Base-by-base conservation (phyloP, 1,140 invertebrate species). In the Zaprionus africanus region DNA sequence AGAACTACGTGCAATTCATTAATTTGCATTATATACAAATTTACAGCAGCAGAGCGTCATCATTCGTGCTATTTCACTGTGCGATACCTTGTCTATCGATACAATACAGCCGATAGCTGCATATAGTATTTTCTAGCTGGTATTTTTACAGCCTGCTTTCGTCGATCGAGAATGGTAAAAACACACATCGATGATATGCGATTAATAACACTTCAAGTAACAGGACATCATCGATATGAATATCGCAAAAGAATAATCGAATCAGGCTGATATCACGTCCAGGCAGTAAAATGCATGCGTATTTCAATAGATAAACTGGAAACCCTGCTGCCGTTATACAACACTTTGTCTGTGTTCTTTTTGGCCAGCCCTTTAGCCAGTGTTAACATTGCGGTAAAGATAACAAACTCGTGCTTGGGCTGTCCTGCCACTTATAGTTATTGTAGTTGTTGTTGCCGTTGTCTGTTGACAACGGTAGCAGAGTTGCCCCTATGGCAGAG, bases 331-430 rank as follows among this genome's bases (percentile, higher is more conserved):
- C 22, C 28, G 17, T 15, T 51, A 24, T 62, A 26, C 59, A 62
- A 49, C 41, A 49, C 36, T 26, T 28, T 17, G 6, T 46, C 1
- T 22, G 6, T 17, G 17, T 5, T 19, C 17, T 17, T 49, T 49
- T 49, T 6, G 12, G 0, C 24, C 9, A 31, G 43, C 15, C 17
- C 34, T 66, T 31, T 46, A 26, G 53, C 54, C 54, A 58, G 57
- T 67, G 64, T 56, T 67, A 60, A 60, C 64, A 56, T 68, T 61
- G 65, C 28, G 71, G 71, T 57, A 24, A 58, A 70, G 43, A 70
- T 75, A 75, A 75, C 53, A 19, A 63, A 70, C 59, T 70, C 31
- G 58, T 70, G 59, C 63, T 75, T 36, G 59, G 41, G 41, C 59
- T 75, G 66, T 75, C 59, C 59, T 70, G 36, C 53, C 58, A 70